Evolutionary conservation across 2,113 vertebrate species (phyloP).

Genomic region (Alaudala cheleensis): DNA sequence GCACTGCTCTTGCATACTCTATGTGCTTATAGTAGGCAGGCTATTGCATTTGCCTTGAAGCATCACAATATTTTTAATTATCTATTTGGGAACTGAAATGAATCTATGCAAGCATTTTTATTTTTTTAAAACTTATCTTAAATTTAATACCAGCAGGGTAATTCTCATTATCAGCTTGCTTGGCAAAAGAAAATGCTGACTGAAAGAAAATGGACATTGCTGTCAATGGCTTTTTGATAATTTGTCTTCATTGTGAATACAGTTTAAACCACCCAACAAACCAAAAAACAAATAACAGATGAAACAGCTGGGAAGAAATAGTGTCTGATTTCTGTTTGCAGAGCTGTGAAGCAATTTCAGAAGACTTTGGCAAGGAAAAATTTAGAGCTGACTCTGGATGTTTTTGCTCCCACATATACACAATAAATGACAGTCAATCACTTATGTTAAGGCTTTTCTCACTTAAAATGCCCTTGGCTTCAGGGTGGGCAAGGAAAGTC

Average conservation of each 20-base stretch:
- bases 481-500: neutral
- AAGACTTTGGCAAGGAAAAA: neutral
- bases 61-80: neutral
- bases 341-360: neutral
- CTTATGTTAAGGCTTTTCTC: neutral
- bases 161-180: neutral
- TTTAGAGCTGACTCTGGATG: neutral
- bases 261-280: neutral
- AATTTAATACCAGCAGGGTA: neutral
- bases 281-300: neutral
- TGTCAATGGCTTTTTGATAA: neutral
- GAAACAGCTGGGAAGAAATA: neutral
- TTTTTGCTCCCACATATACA: neutral
- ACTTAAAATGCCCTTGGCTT: neutral
- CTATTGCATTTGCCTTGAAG: neutral
- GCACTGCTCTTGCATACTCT: neutral
- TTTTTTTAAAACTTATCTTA: neutral
- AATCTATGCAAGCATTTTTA: neutral
- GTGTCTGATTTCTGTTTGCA: neutral
- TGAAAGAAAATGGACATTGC: neutral
- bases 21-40: neutral
- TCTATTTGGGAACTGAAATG: neutral
- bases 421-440: neutral
- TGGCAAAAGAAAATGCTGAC: neutral
- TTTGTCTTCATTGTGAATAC: neutral